These are phyloP conservation scores for Idris sp. DNA, from an alignment of 1,140 invertebrate species.

Conservation along the genomic window DNA sequence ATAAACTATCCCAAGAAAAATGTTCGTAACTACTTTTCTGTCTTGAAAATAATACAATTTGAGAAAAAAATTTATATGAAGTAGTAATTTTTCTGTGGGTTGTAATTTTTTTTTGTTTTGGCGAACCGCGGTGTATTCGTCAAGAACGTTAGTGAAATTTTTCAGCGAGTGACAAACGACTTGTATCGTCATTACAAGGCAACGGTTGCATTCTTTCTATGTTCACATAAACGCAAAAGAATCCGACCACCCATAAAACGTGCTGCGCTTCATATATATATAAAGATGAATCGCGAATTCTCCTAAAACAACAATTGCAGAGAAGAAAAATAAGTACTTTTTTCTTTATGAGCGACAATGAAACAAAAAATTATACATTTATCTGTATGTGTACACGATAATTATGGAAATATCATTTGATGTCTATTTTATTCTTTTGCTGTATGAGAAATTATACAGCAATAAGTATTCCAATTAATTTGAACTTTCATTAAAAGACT, in stretches of 20 bases:
- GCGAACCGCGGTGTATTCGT: constrained; percentile 44
- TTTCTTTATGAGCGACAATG: no score
- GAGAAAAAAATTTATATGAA: constrained; percentile 16
- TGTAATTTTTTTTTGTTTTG: constrained; percentile 39
- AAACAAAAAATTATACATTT: no score
- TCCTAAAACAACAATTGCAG: constrained; percentile 4
- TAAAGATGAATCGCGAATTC: constrained; percentile 26
- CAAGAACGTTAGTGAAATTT: constrained; percentile 51
- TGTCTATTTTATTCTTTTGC: no score
- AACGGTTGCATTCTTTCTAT: constrained; percentile 54
- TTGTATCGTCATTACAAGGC: constrained; percentile 53
- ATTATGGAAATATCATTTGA: no score
- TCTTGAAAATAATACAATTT: constrained; percentile 18
- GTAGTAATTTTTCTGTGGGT: constrained; percentile 32
- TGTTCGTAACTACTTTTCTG: no score
- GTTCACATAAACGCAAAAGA: constrained; percentile 42
- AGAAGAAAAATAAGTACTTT: no score
- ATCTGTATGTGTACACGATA: no score
- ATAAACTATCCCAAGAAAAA: no score
- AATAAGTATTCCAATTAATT: no score
- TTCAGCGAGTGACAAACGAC: constrained; percentile 51
- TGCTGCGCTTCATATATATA: not conserved
- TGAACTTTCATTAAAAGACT: no score
- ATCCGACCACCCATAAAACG: constrained; percentile 57
- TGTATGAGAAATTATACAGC: no score